These are phyloP conservation scores for Andrena chrysosceles DNA, from an alignment of 2,888 invertebrate species.

Conservation along the genomic window DNA sequence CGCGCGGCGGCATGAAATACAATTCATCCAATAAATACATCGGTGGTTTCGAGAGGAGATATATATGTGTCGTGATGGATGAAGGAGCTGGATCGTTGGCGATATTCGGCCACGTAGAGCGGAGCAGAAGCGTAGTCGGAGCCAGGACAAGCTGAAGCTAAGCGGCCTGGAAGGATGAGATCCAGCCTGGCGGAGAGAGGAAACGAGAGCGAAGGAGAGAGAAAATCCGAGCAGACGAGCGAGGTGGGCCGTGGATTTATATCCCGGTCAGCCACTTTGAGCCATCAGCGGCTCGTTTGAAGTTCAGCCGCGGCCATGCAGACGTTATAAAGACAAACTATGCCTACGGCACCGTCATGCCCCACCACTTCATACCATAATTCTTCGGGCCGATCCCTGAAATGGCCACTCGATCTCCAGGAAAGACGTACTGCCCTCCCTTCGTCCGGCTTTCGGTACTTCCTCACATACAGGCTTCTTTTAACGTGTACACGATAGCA, in stretches of 20 bases:
- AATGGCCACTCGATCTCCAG: slow-evolving; percentile 71
- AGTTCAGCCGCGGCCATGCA: slow-evolving; percentile 82
- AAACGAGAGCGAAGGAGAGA: slow-evolving; percentile 49
- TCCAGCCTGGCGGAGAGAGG: slow-evolving; percentile 17
- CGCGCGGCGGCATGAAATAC: slow-evolving; percentile 24
- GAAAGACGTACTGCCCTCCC: slow-evolving; percentile 66
- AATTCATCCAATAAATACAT: slow-evolving; percentile 50
- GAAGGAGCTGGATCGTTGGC: slow-evolving; percentile 27
- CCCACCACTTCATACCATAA: slow-evolving; percentile 83
- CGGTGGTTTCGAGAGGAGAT: slow-evolving; percentile 19
- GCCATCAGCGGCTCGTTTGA: slow-evolving; percentile 85
- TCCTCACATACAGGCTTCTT: slow-evolving; percentile 24
- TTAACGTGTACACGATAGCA: slow-evolving; percentile 20
- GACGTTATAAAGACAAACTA: slow-evolving; percentile 85
- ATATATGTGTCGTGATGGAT: slow-evolving; percentile 37
- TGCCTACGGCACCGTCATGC: slow-evolving; percentile 84
- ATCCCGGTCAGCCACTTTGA: slow-evolving; percentile 84
- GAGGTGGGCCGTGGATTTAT: slow-evolving; percentile 84
- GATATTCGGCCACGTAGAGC: slow-evolving; percentile 27
- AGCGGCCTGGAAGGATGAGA: slow-evolving; percentile 41
- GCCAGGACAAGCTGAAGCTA: slow-evolving; percentile 19
- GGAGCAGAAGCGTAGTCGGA: slow-evolving; percentile 7
- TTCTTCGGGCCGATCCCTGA: slow-evolving; percentile 80
- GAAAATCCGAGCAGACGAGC: slow-evolving; percentile 66
- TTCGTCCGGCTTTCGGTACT: slow-evolving; percentile 41